Evolutionary conservation across 2,888 invertebrate species (phyloP), one percentile per base, ranked within the genome.

Genomic region (Augochlorella aurata): DNA sequence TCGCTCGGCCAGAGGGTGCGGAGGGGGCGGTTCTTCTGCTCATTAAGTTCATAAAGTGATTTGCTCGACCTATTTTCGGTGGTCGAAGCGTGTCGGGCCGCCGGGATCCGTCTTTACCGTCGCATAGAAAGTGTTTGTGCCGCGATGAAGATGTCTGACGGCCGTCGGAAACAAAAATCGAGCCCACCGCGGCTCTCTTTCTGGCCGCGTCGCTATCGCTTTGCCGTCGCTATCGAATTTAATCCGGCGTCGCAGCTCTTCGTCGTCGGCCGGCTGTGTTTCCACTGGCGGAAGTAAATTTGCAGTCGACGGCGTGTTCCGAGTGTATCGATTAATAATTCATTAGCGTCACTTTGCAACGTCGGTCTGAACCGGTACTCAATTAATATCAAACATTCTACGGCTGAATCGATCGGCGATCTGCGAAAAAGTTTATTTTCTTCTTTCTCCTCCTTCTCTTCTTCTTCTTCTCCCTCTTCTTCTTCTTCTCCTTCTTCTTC

Each of bases 41-140:
- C 76, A 38, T 79, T 79, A 79, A 76, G 76, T 70, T 77, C 79
- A 70, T 77, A 77, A 76, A 70, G 79, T 77, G 65, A 69, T 76
- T 79, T 79, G 65, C 70, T 52, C 65, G 79, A 76, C 77, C 77
- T 76, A 58, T 79, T 79, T 77, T 49, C 68, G 16, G 12, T 10
- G 68, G 38, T 38, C 38, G 63, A 69, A 47, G 47, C 52, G 38
- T 29, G 49, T 12, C 54, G 7, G 18, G 10, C 9, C 2, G 47
- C 8, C 14, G 52, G 54, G 69, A 70, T 54, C 76, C 79, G 76
- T 70, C 66, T 76, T 70, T 66, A 65, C 24, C 24, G 5, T 7
- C 24, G 0, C 14, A 0, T 24, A 24, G 12, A 7, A 58, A 14
- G 58, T 5, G 12, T n/a, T 9, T 2, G 18, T 1, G 63, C 70